phyloP scores from a whole-genome alignment of 30 jellyfish, hydroid and myxozoan species.

The Pelagia noctiluca region DNA sequence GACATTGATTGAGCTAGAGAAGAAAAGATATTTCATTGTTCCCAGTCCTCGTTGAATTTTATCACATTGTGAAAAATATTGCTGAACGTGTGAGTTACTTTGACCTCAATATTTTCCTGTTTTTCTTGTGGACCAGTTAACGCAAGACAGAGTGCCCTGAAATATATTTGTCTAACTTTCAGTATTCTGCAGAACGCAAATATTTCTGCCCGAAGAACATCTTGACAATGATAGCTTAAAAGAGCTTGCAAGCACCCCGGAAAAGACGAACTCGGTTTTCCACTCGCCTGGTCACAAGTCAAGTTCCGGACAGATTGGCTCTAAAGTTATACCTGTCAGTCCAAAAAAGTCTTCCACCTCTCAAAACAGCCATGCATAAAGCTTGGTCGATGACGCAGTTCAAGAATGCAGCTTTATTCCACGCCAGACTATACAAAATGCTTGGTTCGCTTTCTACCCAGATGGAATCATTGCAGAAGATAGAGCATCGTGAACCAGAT shows the following conservation, averaged over 20 bases:
- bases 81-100: not conserved
- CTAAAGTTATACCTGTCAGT: conserved; percentile 28
- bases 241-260: not conserved
- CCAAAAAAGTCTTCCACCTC: conserved; percentile 3
- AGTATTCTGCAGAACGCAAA: conserved; percentile 30
- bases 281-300: conserved; percentile 40
- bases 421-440: too few species aligned
- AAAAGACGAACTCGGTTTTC: not conserved
- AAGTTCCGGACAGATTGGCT: conserved; percentile 16
- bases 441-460: too few species aligned
- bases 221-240: not conserved
- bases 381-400: too few species aligned
- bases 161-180: too few species aligned
- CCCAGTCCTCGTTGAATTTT: not conserved
- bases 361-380: too few species aligned
- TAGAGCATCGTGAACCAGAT: too few species aligned
- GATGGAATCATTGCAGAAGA: too few species aligned
- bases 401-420: too few species aligned
- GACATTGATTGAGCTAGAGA: not conserved
- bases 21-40: too few species aligned
- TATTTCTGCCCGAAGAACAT: not conserved
- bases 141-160: too few species aligned
- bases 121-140: too few species aligned
- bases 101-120: not conserved
- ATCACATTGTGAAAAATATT: not conserved